Conservation (phyloP, 1,140 invertebrate species). For the Drosophila prosaltans region DNA sequence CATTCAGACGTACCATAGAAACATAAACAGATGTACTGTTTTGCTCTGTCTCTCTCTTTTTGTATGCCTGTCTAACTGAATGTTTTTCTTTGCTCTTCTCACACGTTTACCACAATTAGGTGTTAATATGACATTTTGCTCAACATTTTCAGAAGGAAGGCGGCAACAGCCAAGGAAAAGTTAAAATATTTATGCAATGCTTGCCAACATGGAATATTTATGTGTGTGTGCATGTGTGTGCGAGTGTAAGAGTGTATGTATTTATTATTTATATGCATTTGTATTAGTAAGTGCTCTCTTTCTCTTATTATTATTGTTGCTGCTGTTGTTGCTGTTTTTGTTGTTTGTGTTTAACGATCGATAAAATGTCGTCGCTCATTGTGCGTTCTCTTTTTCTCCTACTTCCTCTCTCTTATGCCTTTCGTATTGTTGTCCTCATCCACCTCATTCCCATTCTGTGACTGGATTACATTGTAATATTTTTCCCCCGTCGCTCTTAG, state of each 20-base stretch:
- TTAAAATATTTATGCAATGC: slow-evolving; percentile 69
- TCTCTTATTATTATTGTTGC: slow-evolving; percentile 27
- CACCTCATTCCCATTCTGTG: slow-evolving; percentile 21
- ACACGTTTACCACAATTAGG: slow-evolving; percentile 64
- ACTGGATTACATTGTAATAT: slow-evolving; percentile 69
- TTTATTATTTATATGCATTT: slow-evolving; percentile 53
- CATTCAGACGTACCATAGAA: neutral
- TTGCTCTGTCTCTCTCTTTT: slow-evolving; percentile 3
- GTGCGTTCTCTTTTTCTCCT: slow-evolving; percentile 28
- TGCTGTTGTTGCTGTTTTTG: slow-evolving; percentile 21
- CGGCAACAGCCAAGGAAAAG: slow-evolving; percentile 17
- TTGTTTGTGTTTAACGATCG: slow-evolving; percentile 58
- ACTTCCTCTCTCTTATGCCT: neutral
- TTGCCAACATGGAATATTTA: slow-evolving; percentile 64
- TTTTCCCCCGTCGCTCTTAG: slow-evolving; percentile 31
- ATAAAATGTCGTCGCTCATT: slow-evolving; percentile 64
- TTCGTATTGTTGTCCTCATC: neutral
- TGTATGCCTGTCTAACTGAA: no score
- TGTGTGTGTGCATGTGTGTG: slow-evolving; percentile 9
- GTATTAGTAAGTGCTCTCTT: slow-evolving; percentile 36
- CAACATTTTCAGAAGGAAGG: slow-evolving; percentile 38
- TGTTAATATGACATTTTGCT: slow-evolving; percentile 75
- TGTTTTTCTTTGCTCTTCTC: slow-evolving; percentile 27
- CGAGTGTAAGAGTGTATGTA: slow-evolving; percentile 35
- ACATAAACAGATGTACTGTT: neutral